Evolutionary conservation across 2,888 invertebrate genomes (phyloP).

Genomic region (Loripinus fragilis): DNA sequence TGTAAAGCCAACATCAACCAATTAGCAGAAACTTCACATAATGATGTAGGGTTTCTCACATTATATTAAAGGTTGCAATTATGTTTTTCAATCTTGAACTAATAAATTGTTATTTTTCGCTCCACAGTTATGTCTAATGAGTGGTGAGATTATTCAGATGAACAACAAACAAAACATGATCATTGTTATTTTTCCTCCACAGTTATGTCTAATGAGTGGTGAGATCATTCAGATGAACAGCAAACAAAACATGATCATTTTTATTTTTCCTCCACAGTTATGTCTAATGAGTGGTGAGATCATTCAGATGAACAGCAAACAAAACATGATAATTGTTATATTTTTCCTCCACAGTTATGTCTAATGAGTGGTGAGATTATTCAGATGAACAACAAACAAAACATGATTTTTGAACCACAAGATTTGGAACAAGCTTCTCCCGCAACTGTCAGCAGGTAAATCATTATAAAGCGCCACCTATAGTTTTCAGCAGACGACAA

Average conservation of each 20-base stretch:
- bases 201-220: constrained; percentile 83
- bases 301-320: constrained; percentile 83
- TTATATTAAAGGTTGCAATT: no score
- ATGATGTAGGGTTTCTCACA: no score
- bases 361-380: constrained; percentile 84
- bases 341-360: constrained; percentile 78
- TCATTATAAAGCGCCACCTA: no score
- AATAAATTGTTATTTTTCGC: no score
- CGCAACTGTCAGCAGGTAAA: constrained; percentile 82
- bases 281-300: constrained; percentile 84
- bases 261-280: constrained; percentile 75
- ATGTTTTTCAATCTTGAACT: no score
- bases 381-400: constrained; percentile 83
- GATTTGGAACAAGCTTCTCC: constrained; percentile 83
- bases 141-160: constrained; percentile 84
- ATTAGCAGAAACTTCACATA: no score
- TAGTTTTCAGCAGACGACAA: no score
- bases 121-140: constrained; percentile 83
- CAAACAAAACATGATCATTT: constrained; percentile 83
- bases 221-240: constrained; percentile 83
- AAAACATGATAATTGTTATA: constrained; percentile 84
- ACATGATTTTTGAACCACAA: constrained; percentile 83
- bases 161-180: constrained; percentile 83
- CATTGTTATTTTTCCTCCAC: constrained; percentile 77
- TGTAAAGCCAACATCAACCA: no score